Base-by-base conservation (phyloP, 2,797 vertebrate genomes). In the Lepus oiostolus region DNA sequence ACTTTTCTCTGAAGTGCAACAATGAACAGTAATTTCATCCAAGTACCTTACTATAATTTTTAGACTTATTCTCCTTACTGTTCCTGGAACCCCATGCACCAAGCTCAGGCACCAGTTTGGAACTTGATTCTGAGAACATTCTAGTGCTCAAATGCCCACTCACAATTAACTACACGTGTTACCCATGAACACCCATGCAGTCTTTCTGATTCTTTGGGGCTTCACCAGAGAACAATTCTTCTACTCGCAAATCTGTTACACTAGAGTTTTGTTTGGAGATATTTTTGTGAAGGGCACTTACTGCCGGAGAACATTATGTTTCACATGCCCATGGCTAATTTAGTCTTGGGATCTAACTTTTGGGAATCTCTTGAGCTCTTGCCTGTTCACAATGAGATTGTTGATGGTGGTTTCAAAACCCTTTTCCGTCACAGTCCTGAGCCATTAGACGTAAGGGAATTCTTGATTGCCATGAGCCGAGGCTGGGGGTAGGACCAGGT, bases 1-100 rank as follows among this genome's bases (percentile, higher is more conserved):
- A 62, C 19, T 72, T 91, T 26, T 16, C 22, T 75, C 76, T 68
- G 38, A 96, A 70, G 47, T 83, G 30, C 14, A 76, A 12, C 22
- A 67, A 12, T 81, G n/a, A 92, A 67, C 72, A 76, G 81, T 93
- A 84, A 68, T 74, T 76, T 94, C 13, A 62, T 74, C 77, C 13
- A 86, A 87, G 7, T 62, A 58, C 19, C 10, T 47, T 81, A 70
- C 32, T 80, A 32, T 24, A 80, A 60, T n/a, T 77, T 80, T 68
- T 72, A 79, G 30, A 4, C 3, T 71, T 80, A 63, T 74, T 90
- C 17, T 94, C 14, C 2, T 63, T 77, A 84, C 62, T 75, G 10
- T 74, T 77, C 50, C 3, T 83, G 58, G 54, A 93, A 63, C 4
- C 12, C 26, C 24, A 28, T 65, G 28, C 42, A 58, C 26, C 81